A percentile compares a stretch with the other conserved stretches of the same genome.
Evolutionary conservation across 2,797 vertebrate species (phyloP).

Genomic region (Sorex maritimensis): DNA sequence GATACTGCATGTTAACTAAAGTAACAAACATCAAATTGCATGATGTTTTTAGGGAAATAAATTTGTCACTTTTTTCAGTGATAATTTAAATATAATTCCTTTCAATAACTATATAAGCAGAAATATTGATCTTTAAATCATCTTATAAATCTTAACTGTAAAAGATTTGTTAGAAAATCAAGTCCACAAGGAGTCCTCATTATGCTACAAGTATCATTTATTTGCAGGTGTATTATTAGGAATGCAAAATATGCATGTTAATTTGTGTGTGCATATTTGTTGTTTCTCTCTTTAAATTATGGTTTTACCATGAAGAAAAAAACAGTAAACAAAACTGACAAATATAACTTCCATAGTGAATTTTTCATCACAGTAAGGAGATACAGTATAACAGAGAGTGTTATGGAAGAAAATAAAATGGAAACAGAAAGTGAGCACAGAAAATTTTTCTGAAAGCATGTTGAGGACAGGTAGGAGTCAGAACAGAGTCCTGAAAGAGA

Average conservation of each 20-base stretch:
- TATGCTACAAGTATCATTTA: slow-evolving; percentile 19
- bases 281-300: slow-evolving; percentile 64
- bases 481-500: neutral
- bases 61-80: slow-evolving; percentile 66
- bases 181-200: slow-evolving; percentile 64
- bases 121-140: slow-evolving; percentile 71
- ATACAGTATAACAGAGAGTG: neutral
- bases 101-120: slow-evolving; percentile 80
- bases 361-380: neutral
- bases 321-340: slow-evolving; percentile 11
- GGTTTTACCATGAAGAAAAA: slow-evolving; percentile 38
- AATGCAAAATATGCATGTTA: slow-evolving; percentile 66
- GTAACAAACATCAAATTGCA: slow-evolving; percentile 36
- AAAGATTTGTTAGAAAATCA: slow-evolving; percentile 76
- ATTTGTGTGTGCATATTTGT: slow-evolving; percentile 13
- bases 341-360: neutral
- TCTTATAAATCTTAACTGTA: slow-evolving; percentile 51
- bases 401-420: neutral
- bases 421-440: no score
- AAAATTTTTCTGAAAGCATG: neutral
- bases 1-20: neutral
- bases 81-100: slow-evolving; percentile 70
- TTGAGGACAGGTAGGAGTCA: neutral
- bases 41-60: slow-evolving; percentile 46
- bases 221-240: no score